Evolutionary conservation across 1,140 invertebrate genomes (phyloP), one percentile per base, ranked within the genome.

Genomic region (Forficula auricularia): DNA sequence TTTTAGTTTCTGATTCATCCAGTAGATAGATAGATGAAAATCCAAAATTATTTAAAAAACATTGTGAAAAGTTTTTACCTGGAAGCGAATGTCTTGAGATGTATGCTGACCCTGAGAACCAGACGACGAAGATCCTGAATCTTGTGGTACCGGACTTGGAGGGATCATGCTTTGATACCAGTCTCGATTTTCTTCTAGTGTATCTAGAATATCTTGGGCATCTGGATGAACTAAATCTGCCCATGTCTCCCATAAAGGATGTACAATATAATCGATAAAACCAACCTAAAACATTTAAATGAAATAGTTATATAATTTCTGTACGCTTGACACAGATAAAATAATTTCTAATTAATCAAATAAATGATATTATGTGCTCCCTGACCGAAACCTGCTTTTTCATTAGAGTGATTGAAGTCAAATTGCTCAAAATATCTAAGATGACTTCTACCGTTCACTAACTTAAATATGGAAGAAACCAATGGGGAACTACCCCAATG

Each of bases 201-300:
- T 94, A 62, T 98, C 92, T 36, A 99, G 67, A 50, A 98, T 98
- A 39, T 94, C 85, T 63, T 97, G 91, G 8, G 92, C 94, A 59
- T 98, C 92, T 0, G 95, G 95, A 65, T 97, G 89, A 2, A 99
- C 95, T 20, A 99, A 67, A 61, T 98, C 95, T 9, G 90, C 92
- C 95, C 95, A 99, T 3, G 94, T 98, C 62, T 99, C 95, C 89
- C 91, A 99, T 14, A 98, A 64, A 6, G 95, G 95, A 67, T 98
- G 94, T 3, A 97, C 91, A 56, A 99, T 98, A 61, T 97, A 98
- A 65, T 98, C 92, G 56, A 99, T 99, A 59, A 98, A 98, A 48
- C 94, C 92, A 55, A 98, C 91, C 75, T 86, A 64, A 33, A 56
- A 54, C n/a, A n/a, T 9, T 27, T 27, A 6, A 27, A 27, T 27